A percentile compares a stretch with the other conserved stretches of the same genome.
Evolutionary conservation across 2,888 invertebrate genomes (phyloP).

Genomic region (Slavum lentiscoides): DNA sequence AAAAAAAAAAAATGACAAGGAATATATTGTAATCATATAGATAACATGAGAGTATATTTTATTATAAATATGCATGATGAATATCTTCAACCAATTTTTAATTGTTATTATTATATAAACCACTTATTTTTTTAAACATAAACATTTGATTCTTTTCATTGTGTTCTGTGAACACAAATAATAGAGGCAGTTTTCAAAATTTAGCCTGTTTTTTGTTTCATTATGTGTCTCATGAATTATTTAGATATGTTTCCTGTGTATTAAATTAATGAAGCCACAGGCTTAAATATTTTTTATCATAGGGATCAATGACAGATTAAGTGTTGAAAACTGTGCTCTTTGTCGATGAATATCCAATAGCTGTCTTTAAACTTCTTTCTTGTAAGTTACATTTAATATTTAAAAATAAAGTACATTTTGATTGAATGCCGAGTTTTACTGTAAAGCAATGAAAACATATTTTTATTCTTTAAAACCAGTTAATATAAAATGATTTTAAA

Average conservation of each 20-base stretch:
- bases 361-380: slow-evolving; percentile 39
- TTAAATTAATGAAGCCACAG: not conserved
- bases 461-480: not conserved
- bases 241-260: not conserved
- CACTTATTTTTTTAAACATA: slow-evolving; percentile 24
- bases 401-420: not conserved
- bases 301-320: slow-evolving; percentile 22
- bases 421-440: not conserved
- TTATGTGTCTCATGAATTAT: not conserved
- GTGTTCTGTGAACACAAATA: slow-evolving; percentile 25
- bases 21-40: not conserved
- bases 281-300: not conserved
- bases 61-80: not conserved
- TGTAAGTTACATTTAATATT: not conserved
- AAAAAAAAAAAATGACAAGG: not conserved
- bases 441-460: slow-evolving; percentile 19
- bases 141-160: slow-evolving; percentile 45
- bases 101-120: not conserved
- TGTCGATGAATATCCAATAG: slow-evolving; percentile 44
- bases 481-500: not conserved
- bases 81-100: slow-evolving; percentile 11
- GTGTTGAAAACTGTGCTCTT: slow-evolving; percentile 39
- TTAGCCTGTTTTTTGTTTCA: slow-evolving; percentile 28
- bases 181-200: slow-evolving; percentile 25
- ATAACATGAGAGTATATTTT: not conserved